Evolutionary conservation across 2,797 vertebrate species (phyloP).

Genomic region (Lagodon rhomboides): DNA sequence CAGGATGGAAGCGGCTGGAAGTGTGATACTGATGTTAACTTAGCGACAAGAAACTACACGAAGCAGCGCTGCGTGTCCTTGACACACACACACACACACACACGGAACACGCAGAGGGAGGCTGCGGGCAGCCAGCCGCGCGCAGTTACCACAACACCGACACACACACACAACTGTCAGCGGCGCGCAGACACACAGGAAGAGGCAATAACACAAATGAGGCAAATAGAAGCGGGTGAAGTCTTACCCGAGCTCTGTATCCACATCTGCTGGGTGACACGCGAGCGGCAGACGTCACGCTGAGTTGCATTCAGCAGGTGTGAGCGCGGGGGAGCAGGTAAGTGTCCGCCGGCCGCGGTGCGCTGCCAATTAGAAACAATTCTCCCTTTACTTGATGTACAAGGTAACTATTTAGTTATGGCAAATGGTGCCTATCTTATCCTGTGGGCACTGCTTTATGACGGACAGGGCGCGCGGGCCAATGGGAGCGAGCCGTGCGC

Average conservation of each 20-base stretch:
- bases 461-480: slow-evolving; percentile 73
- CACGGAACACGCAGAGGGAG: slow-evolving; percentile 1
- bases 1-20: not conserved
- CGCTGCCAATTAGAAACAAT: slow-evolving; percentile 66
- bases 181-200: slow-evolving; percentile 41
- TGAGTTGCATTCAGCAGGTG: slow-evolving; percentile 47
- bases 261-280: slow-evolving; percentile 84
- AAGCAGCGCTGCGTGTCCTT: slow-evolving; percentile 30
- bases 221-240: slow-evolving; percentile 59
- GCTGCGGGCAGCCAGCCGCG: slow-evolving; percentile 15
- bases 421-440: slow-evolving; percentile 88
- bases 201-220: slow-evolving; percentile 18
- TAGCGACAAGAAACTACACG: slow-evolving; percentile 31
- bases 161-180: slow-evolving; percentile 56
- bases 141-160: slow-evolving; percentile 44
- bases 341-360: slow-evolving; percentile 58
- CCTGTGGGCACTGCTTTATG: slow-evolving; percentile 79
- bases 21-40: slow-evolving; percentile 31
- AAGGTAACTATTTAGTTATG: slow-evolving; percentile 86
- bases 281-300: slow-evolving; percentile 54
- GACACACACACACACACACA: slow-evolving; percentile 6
- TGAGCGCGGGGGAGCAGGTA: slow-evolving; percentile 2
- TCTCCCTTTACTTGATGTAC: slow-evolving; percentile 74
- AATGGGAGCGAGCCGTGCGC: slow-evolving; percentile 64
- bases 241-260: slow-evolving; percentile 84